phyloP scores from a whole-genome alignment of 2,113 vertebrate species.

The Pogonocichla stellata region DNA sequence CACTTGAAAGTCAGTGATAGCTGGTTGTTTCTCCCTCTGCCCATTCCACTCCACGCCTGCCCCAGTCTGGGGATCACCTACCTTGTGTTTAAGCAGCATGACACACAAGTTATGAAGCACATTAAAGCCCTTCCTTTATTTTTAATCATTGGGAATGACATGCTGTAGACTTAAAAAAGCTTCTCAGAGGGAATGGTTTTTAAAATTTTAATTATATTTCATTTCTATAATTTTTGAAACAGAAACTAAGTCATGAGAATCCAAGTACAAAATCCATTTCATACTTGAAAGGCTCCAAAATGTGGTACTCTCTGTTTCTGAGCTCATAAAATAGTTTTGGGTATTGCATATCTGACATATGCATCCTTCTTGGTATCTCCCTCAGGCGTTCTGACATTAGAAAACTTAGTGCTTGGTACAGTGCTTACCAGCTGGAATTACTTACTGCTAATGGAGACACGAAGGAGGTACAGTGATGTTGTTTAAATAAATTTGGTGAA shows the following conservation, averaged over 20 bases:
- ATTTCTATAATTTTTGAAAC: background rate
- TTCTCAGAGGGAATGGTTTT: background rate
- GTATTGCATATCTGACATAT: background rate
- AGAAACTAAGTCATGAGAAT: background rate
- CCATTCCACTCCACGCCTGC: no score
- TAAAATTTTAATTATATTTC: background rate
- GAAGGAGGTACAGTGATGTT: background rate
- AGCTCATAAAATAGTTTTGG: background rate
- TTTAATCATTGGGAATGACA: background rate
- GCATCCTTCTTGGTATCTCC: background rate
- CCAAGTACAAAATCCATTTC: background rate
- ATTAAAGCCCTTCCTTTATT: background rate
- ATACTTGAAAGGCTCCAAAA: background rate
- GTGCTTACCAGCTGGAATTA: background rate
- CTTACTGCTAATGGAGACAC: background rate
- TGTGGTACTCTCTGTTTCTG: background rate
- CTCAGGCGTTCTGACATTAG: background rate
- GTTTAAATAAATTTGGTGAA: background rate
- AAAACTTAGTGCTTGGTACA: background rate
- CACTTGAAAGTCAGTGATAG: background rate
- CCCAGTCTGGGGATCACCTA: background rate
- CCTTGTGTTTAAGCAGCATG: background rate
- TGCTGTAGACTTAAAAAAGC: background rate
- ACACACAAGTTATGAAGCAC: background rate
- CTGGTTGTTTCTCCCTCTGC: background rate